These are phyloP conservation scores for Dunckerocampus dactyliophorus DNA, from an alignment of 2,113 vertebrate species.

Conservation along the genomic window DNA sequence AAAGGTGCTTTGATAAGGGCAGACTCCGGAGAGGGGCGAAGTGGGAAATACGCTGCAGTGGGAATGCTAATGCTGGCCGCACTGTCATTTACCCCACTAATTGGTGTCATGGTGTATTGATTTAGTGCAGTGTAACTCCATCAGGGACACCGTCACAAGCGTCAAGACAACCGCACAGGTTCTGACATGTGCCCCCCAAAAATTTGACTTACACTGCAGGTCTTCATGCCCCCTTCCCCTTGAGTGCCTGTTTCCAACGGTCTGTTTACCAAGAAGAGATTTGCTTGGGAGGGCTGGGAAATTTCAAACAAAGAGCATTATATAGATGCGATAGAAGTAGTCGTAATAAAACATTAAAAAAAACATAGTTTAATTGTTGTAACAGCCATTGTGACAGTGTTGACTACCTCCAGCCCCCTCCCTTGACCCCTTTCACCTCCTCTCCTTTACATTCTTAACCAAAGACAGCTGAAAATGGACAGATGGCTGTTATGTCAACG, in stretches of 20 bases:
- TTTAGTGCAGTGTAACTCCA: conserved; percentile 17
- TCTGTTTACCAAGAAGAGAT: too few species aligned
- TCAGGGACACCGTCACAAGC: conserved; percentile 20
- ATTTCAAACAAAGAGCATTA: too few species aligned
- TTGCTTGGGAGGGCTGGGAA: too few species aligned
- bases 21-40: conserved; percentile 21
- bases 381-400: too few species aligned
- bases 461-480: too few species aligned
- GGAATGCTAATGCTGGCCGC: conserved; percentile 11
- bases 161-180: conserved; percentile 14
- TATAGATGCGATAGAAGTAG: too few species aligned
- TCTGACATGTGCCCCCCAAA: conserved; percentile 8
- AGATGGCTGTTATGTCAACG: too few species aligned
- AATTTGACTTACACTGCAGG: not conserved
- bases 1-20: conserved; percentile 48
- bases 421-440: too few species aligned
- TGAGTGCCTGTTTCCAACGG: not conserved
- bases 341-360: too few species aligned
- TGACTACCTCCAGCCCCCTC: too few species aligned
- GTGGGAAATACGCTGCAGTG: conserved; percentile 21
- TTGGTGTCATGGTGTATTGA: conserved; percentile 57
- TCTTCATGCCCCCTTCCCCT: not conserved
- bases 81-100: conserved; percentile 60
- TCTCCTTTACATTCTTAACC: too few species aligned
- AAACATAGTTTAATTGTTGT: too few species aligned